phyloP scores from a whole-genome alignment of 92 coral and sea anemone species.

The Phenganax marumi region DNA sequence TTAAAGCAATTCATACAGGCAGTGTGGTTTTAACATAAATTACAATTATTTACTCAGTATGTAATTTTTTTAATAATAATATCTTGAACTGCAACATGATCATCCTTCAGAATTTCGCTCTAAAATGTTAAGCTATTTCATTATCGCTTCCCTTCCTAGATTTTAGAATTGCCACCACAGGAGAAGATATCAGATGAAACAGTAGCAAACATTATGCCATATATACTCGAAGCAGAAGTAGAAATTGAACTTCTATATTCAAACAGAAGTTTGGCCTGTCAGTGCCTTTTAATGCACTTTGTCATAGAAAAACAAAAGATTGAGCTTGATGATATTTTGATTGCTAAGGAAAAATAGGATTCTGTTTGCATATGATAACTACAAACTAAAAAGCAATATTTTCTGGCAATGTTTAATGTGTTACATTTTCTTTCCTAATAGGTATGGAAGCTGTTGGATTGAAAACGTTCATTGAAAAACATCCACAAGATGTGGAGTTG shows the following conservation, averaged over 20 bases:
- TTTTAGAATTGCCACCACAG: constrained; percentile 26
- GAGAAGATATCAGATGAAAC: constrained; percentile 24
- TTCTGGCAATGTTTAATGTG: too few relatives aligned
- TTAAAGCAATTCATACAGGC: too few relatives aligned
- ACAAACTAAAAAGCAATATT: too few relatives aligned
- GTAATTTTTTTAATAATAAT: too few relatives aligned
- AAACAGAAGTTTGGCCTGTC: constrained; percentile 26
- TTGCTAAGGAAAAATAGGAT: constrained; percentile 27
- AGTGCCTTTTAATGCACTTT: constrained; percentile 52
- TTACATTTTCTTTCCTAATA: background rate
- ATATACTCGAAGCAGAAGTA: constrained; percentile 51
- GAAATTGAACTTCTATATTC: constrained; percentile 43
- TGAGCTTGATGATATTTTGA: constrained; percentile 59
- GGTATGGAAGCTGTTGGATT: constrained; percentile 10
- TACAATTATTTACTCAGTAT: too few relatives aligned
- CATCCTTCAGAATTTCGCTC: too few relatives aligned
- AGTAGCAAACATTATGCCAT: constrained; percentile 28
- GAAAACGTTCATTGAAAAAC: constrained; percentile 11
- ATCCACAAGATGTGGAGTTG: constrained; percentile 6
- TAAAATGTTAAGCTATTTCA: too few relatives aligned
- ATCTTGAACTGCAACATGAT: too few relatives aligned
- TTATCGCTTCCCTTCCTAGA: constrained; percentile 35
- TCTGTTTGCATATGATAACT: too few relatives aligned
- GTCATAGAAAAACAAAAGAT: constrained; percentile 55
- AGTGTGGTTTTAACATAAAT: too few relatives aligned